Base-by-base conservation (phyloP, 2,797 vertebrate genomes). In the Rhinophrynus dorsalis region DNA sequence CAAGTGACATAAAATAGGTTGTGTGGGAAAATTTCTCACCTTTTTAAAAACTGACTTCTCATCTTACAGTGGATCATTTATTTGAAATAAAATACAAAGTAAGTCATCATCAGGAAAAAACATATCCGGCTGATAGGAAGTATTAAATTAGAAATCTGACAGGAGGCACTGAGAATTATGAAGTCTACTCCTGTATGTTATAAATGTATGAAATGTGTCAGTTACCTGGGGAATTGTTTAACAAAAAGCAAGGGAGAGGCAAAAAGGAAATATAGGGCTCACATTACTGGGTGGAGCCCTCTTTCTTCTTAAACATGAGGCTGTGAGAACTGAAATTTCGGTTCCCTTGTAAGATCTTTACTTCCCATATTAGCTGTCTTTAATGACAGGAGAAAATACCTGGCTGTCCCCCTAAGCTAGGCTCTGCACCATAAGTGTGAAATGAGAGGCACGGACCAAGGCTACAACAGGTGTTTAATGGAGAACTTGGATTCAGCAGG, bases 21-120 rank as follows among this genome's bases (percentile, higher is more conserved):
- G 58, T 68, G 65, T 57, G 58, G 75, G 74, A 78, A 79, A 82
- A 75, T 78, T 48, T 23, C 13, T 73, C 74, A 73, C 76, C 51
- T 50, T 45, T 40, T n/a, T n/a, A 75, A 78, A 85, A 81, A 82
- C 76, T 74, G 79, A 79, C 84, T 90, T 87, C 88, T 91, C 82
- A 79, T 81, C 81, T 91, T 89, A 89, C 82, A 80, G 79, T 85
- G 79, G 83, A 89, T 85, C 81, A 90, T 88, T 85, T 80, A 88
- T 78, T 58, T 76, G 83, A 86, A 91, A 90, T 86, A 82, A 88
- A 91, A 86, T 80, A 81, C 66, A 56, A 85, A 80, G 79, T 81
- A 85, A 76, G 74, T 3, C 23, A 83, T 57, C 75, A 45, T 66
- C 69, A 80, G 67, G 68, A 80, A 54, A 48, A 60, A 47, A 67